Conservation (phyloP, 2,113 vertebrate species). For the Anguilla rostrata region DNA sequence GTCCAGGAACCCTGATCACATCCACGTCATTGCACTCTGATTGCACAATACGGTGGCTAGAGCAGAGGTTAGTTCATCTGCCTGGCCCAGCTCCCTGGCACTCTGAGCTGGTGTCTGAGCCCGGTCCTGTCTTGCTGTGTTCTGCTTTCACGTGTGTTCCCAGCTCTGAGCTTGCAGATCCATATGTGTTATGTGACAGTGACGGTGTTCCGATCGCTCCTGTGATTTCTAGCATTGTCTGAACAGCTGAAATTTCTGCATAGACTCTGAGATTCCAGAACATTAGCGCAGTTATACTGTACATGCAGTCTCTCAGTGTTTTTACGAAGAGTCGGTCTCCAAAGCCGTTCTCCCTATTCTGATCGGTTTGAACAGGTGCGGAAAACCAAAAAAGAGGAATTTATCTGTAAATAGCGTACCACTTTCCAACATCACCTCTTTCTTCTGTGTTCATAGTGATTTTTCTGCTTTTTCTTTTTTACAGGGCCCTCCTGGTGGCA, state of each 20-base stretch:
- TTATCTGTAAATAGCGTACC: neutral
- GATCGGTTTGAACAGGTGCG: neutral
- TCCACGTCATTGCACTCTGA: neutral
- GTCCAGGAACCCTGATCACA: conserved; percentile 48
- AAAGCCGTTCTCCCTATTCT: neutral
- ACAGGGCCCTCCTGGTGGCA: conserved; percentile 82
- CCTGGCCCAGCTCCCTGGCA: neutral
- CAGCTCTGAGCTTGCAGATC: neutral
- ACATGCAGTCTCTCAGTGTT: neutral
- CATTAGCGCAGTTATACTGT: neutral
- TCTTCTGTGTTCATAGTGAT: conserved; percentile 1
- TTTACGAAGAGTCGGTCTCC: neutral
- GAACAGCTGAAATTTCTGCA: neutral
- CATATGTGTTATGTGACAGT: neutral
- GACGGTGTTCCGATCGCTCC: neutral
- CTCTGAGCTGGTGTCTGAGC: neutral
- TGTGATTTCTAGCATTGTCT: neutral
- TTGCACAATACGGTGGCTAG: neutral
- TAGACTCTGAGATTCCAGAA: neutral
- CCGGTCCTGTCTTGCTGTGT: neutral
- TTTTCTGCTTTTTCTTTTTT: conserved; percentile 35
- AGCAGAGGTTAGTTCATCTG: neutral
- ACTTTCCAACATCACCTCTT: neutral
- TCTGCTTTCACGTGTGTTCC: neutral
- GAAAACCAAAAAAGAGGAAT: neutral